A percentile compares a stretch with the other conserved stretches of the same genome.
Conservation (phyloP, 2,888 invertebrate genomes). For the Pogonocherus hispidulus region DNA sequence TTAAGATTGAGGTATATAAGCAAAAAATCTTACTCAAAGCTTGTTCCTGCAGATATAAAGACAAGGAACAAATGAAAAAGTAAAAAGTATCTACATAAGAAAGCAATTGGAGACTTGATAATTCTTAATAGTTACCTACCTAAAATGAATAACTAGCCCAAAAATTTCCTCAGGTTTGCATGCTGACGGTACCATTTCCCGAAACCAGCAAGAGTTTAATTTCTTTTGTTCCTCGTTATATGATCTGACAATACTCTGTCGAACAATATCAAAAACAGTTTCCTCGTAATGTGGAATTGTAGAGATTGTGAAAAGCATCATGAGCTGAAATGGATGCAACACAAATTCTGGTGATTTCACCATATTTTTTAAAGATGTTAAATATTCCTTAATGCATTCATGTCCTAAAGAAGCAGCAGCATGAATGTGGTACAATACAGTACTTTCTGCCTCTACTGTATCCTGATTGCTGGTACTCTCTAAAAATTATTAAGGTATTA, state of each 20-base stretch:
- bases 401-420: conserved; percentile 67
- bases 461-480: conserved; percentile 70
- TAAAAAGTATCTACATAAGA: too few species aligned
- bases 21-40: too few species aligned
- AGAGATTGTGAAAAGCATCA: conserved; percentile 72
- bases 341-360: conserved; percentile 73
- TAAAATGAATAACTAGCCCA: conserved; percentile 68
- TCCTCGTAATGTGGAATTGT: conserved; percentile 69
- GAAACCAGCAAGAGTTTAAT: conserved; percentile 72
- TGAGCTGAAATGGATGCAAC: conserved; percentile 76
- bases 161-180: conserved; percentile 67
- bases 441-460: conserved; percentile 74
- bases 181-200: conserved; percentile 65
- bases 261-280: conserved; percentile 66
- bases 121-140: too few species aligned
- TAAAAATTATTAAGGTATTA: conserved; percentile 48
- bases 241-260: conserved; percentile 59
- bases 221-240: conserved; percentile 63
- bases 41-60: too few species aligned
- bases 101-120: too few species aligned
- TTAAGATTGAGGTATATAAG: too few species aligned
- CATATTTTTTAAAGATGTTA: conserved; percentile 69
- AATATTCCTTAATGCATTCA: conserved; percentile 68
- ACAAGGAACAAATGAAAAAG: too few species aligned
- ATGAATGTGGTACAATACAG: conserved; percentile 74